Evolutionary conservation across 92 coral and sea anemone genomes (phyloP).

Genomic region (Virgularia gustaviana): DNA sequence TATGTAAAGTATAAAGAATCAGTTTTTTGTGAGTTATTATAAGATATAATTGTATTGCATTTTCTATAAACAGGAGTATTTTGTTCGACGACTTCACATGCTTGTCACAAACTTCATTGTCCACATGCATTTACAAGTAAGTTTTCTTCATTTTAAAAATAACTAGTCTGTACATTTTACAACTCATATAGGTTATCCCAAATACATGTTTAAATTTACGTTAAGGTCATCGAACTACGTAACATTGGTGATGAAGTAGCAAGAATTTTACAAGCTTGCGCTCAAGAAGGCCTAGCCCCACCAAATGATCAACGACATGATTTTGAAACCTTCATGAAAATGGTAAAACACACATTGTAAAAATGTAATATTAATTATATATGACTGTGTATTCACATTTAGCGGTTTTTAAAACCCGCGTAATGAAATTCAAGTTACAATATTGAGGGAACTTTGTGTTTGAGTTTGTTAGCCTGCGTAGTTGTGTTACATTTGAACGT

Average conservation of each 20-base stretch:
- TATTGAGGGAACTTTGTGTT: no score
- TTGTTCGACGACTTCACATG: conserved; percentile 75
- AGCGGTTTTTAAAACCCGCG: no score
- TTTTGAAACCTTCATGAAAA: conserved; percentile 80
- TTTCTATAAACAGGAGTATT: conserved; percentile 77
- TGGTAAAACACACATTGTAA: conserved; percentile 47
- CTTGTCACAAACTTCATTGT: conserved; percentile 90
- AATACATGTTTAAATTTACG: neutral
- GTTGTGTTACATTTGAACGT: no score
- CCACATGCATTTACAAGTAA: conserved; percentile 91
- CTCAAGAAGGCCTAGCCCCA: conserved; percentile 83
- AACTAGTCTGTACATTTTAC: neutral
- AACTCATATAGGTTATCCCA: neutral
- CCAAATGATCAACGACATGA: conserved; percentile 74
- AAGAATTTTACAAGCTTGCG: conserved; percentile 81
- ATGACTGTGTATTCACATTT: neutral
- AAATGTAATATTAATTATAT: neutral
- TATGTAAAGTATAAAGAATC: neutral
- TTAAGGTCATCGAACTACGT: conserved; percentile 87
- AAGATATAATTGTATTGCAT: neutral
- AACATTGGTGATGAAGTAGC: conserved; percentile 97
- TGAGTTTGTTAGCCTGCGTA: no score
- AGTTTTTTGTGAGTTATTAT: neutral
- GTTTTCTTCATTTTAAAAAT: neutral
- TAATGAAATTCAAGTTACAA: no score